Evolutionary conservation across 2,888 invertebrate genomes (phyloP).

Genomic region (Xiphydria camelus): DNA sequence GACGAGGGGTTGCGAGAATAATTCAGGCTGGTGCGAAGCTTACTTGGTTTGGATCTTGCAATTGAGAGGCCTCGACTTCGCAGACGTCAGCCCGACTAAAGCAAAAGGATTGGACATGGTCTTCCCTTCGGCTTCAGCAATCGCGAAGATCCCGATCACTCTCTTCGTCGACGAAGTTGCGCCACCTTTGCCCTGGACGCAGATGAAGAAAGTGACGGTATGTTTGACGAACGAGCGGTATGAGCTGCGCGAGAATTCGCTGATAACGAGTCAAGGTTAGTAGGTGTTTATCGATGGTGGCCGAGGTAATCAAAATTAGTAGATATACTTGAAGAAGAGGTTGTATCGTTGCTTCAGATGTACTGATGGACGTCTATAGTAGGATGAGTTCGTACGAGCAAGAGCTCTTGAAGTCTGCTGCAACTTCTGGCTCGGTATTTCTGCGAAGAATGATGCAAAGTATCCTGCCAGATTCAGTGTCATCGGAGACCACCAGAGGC

Average conservation of each 20-base stretch:
- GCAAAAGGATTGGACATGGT: conserved; percentile 50
- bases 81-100: conserved; percentile 51
- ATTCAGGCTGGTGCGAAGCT: conserved; percentile 62
- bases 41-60: conserved; percentile 62
- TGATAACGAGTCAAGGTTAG: too few species aligned
- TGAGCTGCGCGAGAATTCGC: too few species aligned
- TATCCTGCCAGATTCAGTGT: conserved; percentile 62
- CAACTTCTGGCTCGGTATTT: conserved; percentile 63
- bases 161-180: conserved; percentile 33
- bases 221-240: conserved; percentile 22
- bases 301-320: too few species aligned
- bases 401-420: conserved; percentile 64
- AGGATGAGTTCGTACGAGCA: conserved; percentile 65
- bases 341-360: conserved; percentile 32
- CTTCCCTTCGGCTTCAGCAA: conserved; percentile 53
- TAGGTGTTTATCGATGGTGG: neutral
- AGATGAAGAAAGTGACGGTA: conserved; percentile 14
- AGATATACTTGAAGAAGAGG: too few species aligned
- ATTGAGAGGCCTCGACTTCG: conserved; percentile 51
- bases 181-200: conserved; percentile 26
- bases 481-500: conserved; percentile 39
- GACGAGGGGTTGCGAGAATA: conserved; percentile 8
- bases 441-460: conserved; percentile 61
- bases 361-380: conserved; percentile 41
- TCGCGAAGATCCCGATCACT: conserved; percentile 27